Conservation (phyloP, 2,113 vertebrate genomes). For the Pycnonotus jocosus region DNA sequence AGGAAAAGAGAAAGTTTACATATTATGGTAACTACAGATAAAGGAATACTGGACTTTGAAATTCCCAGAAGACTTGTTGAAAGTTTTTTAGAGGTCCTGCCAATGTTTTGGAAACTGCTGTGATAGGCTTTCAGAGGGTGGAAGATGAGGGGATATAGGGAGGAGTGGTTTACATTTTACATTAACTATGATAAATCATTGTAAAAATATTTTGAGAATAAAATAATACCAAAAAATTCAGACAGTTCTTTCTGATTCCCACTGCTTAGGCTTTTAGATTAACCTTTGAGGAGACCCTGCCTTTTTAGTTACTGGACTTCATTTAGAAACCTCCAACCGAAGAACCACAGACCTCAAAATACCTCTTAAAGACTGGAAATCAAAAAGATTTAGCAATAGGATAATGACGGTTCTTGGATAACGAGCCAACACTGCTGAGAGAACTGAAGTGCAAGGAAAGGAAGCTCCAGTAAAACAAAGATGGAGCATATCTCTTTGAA, state of each 20-base stretch:
- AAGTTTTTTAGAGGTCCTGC: not conserved
- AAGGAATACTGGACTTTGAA: not conserved
- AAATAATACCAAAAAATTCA: not conserved
- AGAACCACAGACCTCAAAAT: not conserved
- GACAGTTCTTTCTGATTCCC: not conserved
- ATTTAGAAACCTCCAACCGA: not conserved
- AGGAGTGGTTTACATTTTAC: not conserved
- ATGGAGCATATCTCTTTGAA: not conserved
- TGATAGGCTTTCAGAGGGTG: not conserved
- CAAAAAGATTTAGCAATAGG: not conserved
- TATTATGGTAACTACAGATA: not conserved
- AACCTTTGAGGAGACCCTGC: not conserved
- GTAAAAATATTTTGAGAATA: not conserved
- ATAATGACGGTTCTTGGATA: not conserved
- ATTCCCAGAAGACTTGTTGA: not conserved
- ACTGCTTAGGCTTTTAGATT: not conserved
- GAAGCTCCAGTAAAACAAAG: not conserved
- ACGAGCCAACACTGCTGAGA: not conserved
- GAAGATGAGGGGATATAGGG: rapidly evolving
- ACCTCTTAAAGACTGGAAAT: not conserved
- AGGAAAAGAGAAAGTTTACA: not conserved
- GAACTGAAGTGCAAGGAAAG: not conserved
- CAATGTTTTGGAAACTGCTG: not conserved
- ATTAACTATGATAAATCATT: not conserved
- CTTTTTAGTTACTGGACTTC: not conserved